A percentile compares a stretch with the other conserved stretches of the same genome.
These are phyloP conservation scores for Ictalurus furcatus DNA, from an alignment of 2,113 vertebrate genomes.

Conservation along the genomic window DNA sequence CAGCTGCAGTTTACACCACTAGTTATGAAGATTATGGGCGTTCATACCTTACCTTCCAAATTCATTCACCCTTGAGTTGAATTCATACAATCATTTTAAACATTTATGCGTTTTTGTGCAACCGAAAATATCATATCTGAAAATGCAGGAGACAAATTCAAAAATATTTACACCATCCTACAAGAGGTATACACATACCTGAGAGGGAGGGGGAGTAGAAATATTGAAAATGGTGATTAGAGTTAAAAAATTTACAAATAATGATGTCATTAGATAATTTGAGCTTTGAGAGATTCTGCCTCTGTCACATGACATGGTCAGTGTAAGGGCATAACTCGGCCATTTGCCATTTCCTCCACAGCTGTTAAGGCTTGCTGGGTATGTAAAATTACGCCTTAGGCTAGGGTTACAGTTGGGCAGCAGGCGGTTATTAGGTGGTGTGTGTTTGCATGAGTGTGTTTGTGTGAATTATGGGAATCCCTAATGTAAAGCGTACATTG, in stretches of 20 bases:
- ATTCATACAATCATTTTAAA: no score
- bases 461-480: neutral
- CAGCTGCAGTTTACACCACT: neutral
- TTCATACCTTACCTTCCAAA: neutral
- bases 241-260: neutral
- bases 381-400: neutral
- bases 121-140: neutral
- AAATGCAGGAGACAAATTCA: neutral
- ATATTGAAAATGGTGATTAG: neutral
- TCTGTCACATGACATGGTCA: neutral
- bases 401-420: constrained; percentile 5
- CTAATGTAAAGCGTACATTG: constrained; percentile 21
- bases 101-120: no score
- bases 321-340: neutral
- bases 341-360: neutral
- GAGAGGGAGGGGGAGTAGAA: neutral
- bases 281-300: neutral
- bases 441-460: neutral
- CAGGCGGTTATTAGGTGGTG: neutral
- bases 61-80: neutral
- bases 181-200: no score
- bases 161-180: neutral
- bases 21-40: no score
- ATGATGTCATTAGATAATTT: neutral
- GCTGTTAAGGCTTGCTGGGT: neutral